Base-by-base conservation (phyloP, 1,140 invertebrate species). In the Orius laevigatus region DNA sequence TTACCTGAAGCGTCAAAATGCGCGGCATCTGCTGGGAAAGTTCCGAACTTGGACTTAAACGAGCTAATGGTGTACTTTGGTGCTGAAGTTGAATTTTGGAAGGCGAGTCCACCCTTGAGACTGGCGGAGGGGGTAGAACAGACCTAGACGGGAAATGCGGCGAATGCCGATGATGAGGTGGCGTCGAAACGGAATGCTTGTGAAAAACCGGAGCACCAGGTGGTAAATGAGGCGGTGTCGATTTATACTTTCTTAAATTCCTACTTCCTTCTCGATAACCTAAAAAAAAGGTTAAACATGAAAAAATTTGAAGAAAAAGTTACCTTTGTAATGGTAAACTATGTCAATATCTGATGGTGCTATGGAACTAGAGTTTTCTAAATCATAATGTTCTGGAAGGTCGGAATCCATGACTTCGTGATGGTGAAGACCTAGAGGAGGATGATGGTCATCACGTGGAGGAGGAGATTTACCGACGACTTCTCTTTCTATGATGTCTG, bases 321-420 rank as follows among this genome's bases (percentile, higher is more conserved):
- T 53, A 60, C 59, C 87, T 69, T 94, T 93, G 62, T 96, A 96
- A 62, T 96, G 91, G 59, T 92, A 92, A 1, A 93, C 87, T 51
- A 96, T 88, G 60, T 96, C 92, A 52, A 95, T 94, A 63, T 96
- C 93, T 9, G 89, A 93, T 0, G 93, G 91, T 1, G 93, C 93
- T 54, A 97, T 95, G 0, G 88, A 93, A 62, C 89, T 93, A 1
- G 91, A 89, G 66, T 96, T 96, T 65, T 97, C 92, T 46, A 97
- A 66, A 63, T 97, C 92, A 59, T 97, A 96, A 61, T 93, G 91
- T 62, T 96, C 92, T 0, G 90, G 89, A 54, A 84, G 74, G 62
- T 94, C 89, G 1, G 82, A 79, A 60, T 84, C 79, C 44, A 79
- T 61, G 54, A 78, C 74, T 20, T 40, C 50, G 46, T 52, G 50